Evolutionary conservation across 2,797 vertebrate species (phyloP).

Genomic region (Microhierax caerulescens): DNA sequence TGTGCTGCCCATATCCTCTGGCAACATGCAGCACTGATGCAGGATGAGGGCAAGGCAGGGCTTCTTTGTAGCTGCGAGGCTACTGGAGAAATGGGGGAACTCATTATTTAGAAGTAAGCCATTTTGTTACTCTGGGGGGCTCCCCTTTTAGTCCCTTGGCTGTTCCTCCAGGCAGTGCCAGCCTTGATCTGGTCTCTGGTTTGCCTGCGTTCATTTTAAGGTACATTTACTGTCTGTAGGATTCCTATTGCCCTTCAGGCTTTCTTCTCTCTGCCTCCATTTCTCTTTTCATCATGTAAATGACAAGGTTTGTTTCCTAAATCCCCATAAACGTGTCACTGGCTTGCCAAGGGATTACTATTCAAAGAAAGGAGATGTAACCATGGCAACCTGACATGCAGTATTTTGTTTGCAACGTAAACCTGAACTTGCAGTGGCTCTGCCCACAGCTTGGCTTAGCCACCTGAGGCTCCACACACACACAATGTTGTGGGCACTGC

Average conservation of each 20-base stretch:
- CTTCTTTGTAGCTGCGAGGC: not conserved
- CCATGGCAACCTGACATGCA: not conserved
- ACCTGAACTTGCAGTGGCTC: not conserved
- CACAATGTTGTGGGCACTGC: fast-evolving
- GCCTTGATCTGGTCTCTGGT: not conserved
- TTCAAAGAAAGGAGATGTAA: not conserved
- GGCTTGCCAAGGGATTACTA: not conserved
- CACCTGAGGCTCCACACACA: not conserved
- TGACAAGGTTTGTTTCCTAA: not conserved
- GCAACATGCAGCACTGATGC: fast-evolving
- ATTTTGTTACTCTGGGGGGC: not conserved
- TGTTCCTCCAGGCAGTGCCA: not conserved
- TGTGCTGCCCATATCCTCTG: not conserved
- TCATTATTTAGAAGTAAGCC: not conserved
- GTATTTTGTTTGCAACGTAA: not conserved
- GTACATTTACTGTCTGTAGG: not conserved
- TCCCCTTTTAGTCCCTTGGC: not conserved
- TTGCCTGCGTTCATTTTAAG: not conserved
- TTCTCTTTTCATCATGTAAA: not conserved
- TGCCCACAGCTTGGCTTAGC: not conserved
- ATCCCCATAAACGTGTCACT: not conserved
- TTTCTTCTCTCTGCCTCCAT: not conserved
- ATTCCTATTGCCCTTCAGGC: not conserved
- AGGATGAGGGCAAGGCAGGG: not conserved
- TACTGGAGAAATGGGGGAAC: not conserved